Conservation (phyloP, 2,888 invertebrate genomes). For the Mylabris sibirica region DNA sequence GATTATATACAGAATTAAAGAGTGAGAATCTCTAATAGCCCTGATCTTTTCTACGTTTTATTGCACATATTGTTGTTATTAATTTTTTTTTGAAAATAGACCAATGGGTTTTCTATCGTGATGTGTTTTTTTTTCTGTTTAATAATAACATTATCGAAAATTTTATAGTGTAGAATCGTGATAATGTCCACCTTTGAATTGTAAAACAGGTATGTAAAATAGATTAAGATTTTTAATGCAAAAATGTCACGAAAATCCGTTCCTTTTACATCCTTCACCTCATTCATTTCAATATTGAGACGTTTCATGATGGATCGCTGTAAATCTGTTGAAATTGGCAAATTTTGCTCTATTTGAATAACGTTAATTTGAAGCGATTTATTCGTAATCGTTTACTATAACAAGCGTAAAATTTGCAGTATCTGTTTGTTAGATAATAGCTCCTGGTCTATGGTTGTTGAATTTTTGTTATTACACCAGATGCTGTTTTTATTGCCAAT, state of each 20-base stretch:
- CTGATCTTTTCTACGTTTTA: neutral
- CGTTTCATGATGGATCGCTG: neutral
- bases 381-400: neutral
- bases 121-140: neutral
- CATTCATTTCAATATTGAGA: slow-evolving; percentile 8
- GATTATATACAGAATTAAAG: no score
- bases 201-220: slow-evolving; percentile 1
- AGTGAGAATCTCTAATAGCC: slow-evolving; percentile 1
- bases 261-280: slow-evolving; percentile 7
- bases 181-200: slow-evolving; percentile 13
- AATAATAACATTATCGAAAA: slow-evolving; percentile 11
- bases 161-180: slow-evolving; percentile 8
- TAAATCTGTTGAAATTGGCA: neutral
- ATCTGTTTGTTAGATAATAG: neutral
- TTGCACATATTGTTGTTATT: neutral
- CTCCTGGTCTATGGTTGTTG: neutral
- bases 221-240: slow-evolving; percentile 9
- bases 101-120: neutral
- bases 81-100: neutral
- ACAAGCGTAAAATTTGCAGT: neutral
- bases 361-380: neutral
- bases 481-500: slow-evolving; percentile 3
- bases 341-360: neutral
- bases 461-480: no score
- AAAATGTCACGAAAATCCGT: slow-evolving; percentile 10